Percentiles rank a stretch among this genome's conserved stretches.
These are phyloP conservation scores for Hypanus sabinus DNA, from an alignment of 2,113 vertebrate species.

Conservation along the genomic window DNA sequence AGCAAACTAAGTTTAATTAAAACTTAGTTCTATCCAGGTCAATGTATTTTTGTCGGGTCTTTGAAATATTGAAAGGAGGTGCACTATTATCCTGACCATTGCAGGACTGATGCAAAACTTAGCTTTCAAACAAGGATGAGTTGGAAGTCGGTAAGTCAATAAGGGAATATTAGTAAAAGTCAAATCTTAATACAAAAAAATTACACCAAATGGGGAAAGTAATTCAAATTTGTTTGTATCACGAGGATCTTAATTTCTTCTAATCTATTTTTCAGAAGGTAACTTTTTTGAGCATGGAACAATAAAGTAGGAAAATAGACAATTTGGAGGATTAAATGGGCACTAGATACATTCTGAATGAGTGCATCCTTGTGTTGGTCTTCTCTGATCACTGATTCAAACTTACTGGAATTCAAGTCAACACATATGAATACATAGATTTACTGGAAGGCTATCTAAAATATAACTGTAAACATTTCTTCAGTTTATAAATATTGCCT, in stretches of 20 bases:
- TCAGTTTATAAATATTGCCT: slow-evolving; percentile 14
- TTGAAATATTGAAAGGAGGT: background rate
- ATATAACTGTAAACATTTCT: background rate
- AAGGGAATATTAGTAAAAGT: too few species aligned
- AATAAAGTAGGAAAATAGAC: background rate
- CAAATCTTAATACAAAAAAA: background rate
- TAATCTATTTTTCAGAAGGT: background rate
- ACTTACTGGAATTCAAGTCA: background rate
- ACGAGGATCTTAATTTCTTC: background rate
- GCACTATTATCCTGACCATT: background rate
- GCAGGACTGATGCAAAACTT: background rate
- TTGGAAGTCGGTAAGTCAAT: too few species aligned
- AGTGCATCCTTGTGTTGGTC: background rate
- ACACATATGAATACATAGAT: background rate
- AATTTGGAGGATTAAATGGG: too few species aligned
- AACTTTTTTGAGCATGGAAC: background rate
- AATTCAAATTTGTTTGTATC: background rate
- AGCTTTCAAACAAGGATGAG: background rate
- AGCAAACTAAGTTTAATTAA: background rate
- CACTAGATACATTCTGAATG: background rate
- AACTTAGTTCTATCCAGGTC: background rate
- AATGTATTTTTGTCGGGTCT: background rate
- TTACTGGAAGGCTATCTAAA: background rate
- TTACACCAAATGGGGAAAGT: background rate
- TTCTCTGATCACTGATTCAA: background rate